Percentiles rank a stretch among this genome's conserved stretches.
These are phyloP conservation scores for Cryptotis parvus DNA, from an alignment of 2,113 vertebrate species.

Conservation along the genomic window DNA sequence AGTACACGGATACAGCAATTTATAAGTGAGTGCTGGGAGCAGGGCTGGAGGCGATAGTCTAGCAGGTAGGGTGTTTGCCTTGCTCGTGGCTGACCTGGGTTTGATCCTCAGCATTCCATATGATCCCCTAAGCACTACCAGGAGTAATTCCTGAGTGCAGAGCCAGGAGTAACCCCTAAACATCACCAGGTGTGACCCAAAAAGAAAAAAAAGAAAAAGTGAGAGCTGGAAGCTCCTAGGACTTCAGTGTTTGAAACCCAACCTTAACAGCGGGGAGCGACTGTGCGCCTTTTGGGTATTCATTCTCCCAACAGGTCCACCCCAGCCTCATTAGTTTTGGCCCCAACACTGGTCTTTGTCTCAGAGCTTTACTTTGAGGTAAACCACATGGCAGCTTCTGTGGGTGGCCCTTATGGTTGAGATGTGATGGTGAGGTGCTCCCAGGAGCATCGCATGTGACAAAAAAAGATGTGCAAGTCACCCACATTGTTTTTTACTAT, in stretches of 20 bases:
- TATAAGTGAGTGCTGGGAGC: too few species aligned
- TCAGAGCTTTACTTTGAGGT: background rate
- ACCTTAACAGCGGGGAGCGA: background rate
- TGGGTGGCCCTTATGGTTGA: background rate
- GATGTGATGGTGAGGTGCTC: background rate
- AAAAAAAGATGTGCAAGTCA: background rate
- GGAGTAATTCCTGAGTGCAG: too few species aligned
- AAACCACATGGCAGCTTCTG: background rate
- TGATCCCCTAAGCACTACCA: too few species aligned
- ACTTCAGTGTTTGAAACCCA: slow-evolving; percentile 3
- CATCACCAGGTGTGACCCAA: too few species aligned
- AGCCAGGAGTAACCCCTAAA: too few species aligned
- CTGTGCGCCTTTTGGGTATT: background rate
- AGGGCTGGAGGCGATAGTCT: too few species aligned
- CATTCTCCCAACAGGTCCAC: background rate
- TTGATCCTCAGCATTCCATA: too few species aligned
- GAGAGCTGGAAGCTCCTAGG: background rate
- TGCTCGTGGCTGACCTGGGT: too few species aligned
- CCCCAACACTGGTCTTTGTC: background rate
- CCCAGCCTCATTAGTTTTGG: background rate
- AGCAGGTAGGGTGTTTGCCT: too few species aligned
- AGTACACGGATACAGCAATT: background rate
- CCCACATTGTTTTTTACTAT: background rate
- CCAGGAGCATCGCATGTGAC: background rate
- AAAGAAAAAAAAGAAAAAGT: too few species aligned